Evolutionary conservation across 1,140 invertebrate species (phyloP).

Genomic region (Drosophila sp.): DNA sequence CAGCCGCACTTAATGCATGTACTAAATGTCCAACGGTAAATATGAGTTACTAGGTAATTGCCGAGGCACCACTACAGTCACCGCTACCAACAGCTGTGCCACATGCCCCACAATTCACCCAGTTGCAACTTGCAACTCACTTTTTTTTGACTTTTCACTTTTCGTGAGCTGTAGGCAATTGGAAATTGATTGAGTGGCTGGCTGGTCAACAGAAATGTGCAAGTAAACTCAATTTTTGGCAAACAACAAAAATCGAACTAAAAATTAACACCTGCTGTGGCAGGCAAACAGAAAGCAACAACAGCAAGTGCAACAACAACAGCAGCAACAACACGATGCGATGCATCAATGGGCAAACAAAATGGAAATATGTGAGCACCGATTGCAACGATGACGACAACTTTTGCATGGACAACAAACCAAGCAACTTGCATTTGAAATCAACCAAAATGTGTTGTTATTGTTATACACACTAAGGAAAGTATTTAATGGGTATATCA

Average conservation of each 20-base stretch:
- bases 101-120: constrained; percentile 60
- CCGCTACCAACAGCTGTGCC: constrained; percentile 45
- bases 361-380: constrained; percentile 62
- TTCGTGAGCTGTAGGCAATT: constrained; percentile 55
- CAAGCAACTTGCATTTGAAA: constrained; percentile 42
- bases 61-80: constrained; percentile 57
- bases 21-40: constrained; percentile 80
- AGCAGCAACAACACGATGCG: constrained; percentile 17
- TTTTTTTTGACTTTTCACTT: constrained; percentile 80
- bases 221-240: constrained; percentile 16
- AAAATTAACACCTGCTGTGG: constrained; percentile 75
- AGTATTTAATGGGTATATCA: constrained; percentile 9
- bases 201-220: constrained; percentile 32
- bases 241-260: constrained; percentile 34
- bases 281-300: constrained; percentile 12
- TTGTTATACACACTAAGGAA: constrained; percentile 14
- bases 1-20: constrained; percentile 76
- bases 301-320: background rate
- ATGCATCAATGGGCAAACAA: constrained; percentile 60
- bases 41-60: constrained; percentile 83
- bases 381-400: constrained; percentile 55
- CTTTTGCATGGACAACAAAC: constrained; percentile 40
- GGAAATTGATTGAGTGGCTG: constrained; percentile 80
- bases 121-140: constrained; percentile 41
- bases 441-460: constrained; percentile 50